Evolutionary conservation across 2,888 invertebrate genomes (phyloP).

Genomic region (Hydrotaea cyrtoneurina): DNA sequence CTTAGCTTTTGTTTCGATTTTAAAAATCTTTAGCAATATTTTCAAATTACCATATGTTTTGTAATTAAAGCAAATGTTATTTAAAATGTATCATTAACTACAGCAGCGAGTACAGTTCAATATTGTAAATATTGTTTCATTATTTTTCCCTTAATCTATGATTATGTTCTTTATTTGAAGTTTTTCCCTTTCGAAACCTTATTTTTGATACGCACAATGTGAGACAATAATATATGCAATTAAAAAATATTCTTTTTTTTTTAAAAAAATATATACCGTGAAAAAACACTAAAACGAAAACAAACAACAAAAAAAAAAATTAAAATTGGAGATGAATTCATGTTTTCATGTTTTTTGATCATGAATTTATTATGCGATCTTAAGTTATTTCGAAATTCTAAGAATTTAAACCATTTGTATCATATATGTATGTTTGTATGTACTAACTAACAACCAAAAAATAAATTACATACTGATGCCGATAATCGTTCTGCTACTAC

Average conservation of each 20-base stretch:
- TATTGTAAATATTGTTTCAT: constrained; percentile 12
- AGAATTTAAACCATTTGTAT: constrained; percentile 12
- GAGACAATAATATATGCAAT: constrained; percentile 37
- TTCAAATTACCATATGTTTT: neutral
- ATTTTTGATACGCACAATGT: constrained; percentile 34
- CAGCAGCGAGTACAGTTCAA: neutral
- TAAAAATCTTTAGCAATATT: neutral
- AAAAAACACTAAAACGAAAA: neutral
- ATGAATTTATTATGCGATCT: constrained; percentile 14
- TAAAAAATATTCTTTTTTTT: constrained; percentile 24
- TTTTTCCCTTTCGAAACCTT: neutral
- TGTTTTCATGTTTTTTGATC: constrained; percentile 14
- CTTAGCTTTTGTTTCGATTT: constrained; percentile 13
- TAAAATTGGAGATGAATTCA: neutral
- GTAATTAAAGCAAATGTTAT: neutral
- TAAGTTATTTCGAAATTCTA: constrained; percentile 14
- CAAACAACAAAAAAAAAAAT: neutral
- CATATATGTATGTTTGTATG: neutral
- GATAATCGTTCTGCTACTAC: constrained; percentile 26
- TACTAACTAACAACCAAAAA: neutral
- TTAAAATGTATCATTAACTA: neutral
- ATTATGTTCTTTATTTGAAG: neutral
- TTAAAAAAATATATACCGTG: neutral
- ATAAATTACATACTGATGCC: neutral
- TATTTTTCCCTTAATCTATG: neutral